phyloP scores from a whole-genome alignment of 2,888 invertebrate species.

The Onthophagus sagittarius region DNA sequence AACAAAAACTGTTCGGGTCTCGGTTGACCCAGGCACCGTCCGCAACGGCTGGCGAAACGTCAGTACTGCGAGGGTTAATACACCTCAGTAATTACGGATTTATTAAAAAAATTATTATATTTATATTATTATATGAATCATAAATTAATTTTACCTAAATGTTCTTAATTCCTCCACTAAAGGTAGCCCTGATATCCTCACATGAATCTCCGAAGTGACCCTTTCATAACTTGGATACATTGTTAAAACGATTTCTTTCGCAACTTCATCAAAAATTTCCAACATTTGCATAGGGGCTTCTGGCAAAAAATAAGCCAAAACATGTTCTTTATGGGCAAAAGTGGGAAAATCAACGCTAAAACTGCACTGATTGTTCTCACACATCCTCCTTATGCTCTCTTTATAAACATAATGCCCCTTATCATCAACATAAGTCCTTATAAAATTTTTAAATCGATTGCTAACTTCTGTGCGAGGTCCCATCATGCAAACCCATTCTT shows the following conservation, averaged over 20 bases:
- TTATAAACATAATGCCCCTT: slow-evolving; percentile 86
- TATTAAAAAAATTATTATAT: too few relatives aligned
- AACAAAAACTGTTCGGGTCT: too few relatives aligned
- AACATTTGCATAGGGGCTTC: slow-evolving; percentile 97
- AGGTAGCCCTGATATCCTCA: slow-evolving; percentile 91
- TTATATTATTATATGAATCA: too few relatives aligned
- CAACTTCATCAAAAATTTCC: slow-evolving; percentile 92
- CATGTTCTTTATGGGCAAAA: slow-evolving; percentile 86
- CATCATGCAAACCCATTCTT: slow-evolving; percentile 96
- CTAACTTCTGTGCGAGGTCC: slow-evolving; percentile 95
- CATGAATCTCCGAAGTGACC: slow-evolving; percentile 91
- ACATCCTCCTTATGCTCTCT: slow-evolving; percentile 92
- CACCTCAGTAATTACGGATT: too few relatives aligned
- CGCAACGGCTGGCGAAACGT: too few relatives aligned
- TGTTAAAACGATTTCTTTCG: slow-evolving; percentile 86
- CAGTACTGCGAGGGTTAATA: too few relatives aligned
- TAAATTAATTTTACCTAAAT: slow-evolving; percentile 61
- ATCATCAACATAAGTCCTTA: slow-evolving; percentile 83
- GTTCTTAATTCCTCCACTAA: slow-evolving; percentile 93
- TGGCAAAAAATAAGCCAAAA: slow-evolving; percentile 93
- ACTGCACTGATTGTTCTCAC: slow-evolving; percentile 82
- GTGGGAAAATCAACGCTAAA: slow-evolving; percentile 91
- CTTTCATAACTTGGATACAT: slow-evolving; percentile 96
- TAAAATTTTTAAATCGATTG: slow-evolving; percentile 87
- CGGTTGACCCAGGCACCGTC: too few relatives aligned